phyloP scores from a whole-genome alignment of 2,888 invertebrate species.

The Ophion slaviceki region DNA sequence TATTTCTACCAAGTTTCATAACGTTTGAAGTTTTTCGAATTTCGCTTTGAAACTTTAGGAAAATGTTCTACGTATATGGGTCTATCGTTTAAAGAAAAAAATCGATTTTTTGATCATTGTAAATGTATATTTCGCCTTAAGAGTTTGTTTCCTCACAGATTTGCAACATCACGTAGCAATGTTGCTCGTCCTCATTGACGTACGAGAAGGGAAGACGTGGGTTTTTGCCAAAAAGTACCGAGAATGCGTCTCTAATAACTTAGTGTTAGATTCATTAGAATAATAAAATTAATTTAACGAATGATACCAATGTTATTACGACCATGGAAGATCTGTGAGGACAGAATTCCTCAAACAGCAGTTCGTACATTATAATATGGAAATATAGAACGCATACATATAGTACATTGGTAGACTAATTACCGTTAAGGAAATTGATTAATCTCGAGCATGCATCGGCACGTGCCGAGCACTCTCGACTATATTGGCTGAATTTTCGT shows the following conservation, averaged over 20 bases:
- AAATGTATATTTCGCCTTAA: no score
- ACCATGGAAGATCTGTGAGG: background rate
- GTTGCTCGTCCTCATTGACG: no score
- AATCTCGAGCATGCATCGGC: constrained; percentile 62
- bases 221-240: background rate
- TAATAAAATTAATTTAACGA: background rate
- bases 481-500: constrained; percentile 51
- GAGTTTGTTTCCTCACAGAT: no score
- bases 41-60: no score
- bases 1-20: no score
- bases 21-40: no score
- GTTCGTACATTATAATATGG: background rate
- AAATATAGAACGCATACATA: background rate
- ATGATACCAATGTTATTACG: background rate
- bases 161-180: no score
- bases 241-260: background rate
- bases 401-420: constrained; percentile 36
- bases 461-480: constrained; percentile 52
- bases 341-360: background rate
- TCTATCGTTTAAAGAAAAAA: no score
- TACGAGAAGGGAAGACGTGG: background rate
- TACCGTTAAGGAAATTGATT: constrained; percentile 61
- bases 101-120: no score
- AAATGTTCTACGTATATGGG: no score
- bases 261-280: background rate